Evolutionary conservation across 2,888 invertebrate species (phyloP), one percentile per base, ranked within the genome.

Genomic region (Candidula unifasciata): DNA sequence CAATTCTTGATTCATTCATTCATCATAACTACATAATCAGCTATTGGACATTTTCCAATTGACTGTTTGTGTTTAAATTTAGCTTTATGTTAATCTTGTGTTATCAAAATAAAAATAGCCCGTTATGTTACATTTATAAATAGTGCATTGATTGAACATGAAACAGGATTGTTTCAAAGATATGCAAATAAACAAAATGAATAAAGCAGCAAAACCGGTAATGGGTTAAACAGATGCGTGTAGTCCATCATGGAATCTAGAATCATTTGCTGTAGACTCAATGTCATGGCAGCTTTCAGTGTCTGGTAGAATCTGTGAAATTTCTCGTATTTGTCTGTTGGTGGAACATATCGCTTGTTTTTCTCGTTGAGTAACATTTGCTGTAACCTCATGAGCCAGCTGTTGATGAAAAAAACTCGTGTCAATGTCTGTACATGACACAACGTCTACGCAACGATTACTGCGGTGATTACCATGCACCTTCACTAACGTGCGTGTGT

Each of bases 281-380:
- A 96, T 0, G 97, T 97, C 98, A 98, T 98, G 68, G 98, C 95
- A 54, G 96, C 96, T 0, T 96, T 96, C 0, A 97, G 95, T 89
- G 97, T 96, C 93, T 97, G 96, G 93, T 96, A 98, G 93, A 97
- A 97, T 73, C 95, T 95, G 89, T 95, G 95, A 93, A 96, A 95
- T 92, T 95, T 95, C n/a, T 95, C 95, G 33, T 95, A 95, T 88
- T 96, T 95, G 77, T 92, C 91, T 86, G 92, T 91, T 86, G 91
- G 92, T 27, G 94, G 94, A 44, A 94, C 93, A 87, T 91, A 92
- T 87, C 94, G 91, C 79, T 93, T 90, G 89, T 93, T 93, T 90
- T 93, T 93, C 27, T 93, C 94, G 84, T 91, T 92, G 88, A 93
- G 93, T 87, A 94, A 93, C 83, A 94, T 94, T 85, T 92, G 92